Evolutionary conservation across 2,888 invertebrate genomes (phyloP).

Genomic region (Halictus quadricinctus): DNA sequence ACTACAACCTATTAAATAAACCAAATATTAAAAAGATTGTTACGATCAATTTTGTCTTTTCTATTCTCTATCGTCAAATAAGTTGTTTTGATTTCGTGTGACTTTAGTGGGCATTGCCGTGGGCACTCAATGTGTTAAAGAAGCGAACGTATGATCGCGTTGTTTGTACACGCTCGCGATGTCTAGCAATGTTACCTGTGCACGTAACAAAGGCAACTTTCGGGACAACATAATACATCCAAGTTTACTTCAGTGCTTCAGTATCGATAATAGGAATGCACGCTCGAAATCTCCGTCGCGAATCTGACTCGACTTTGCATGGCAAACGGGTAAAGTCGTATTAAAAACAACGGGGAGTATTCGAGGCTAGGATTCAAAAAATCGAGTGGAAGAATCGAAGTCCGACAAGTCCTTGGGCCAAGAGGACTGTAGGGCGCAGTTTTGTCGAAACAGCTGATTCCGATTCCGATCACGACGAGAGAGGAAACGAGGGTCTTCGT

Average conservation of each 20-base stretch:
- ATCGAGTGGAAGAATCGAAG: not conserved
- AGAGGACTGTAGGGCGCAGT: conserved; percentile 11
- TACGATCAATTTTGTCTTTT: too few species aligned
- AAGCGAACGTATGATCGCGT: too few species aligned
- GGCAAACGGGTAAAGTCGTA: not conserved
- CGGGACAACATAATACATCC: not conserved
- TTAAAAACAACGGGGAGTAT: not conserved
- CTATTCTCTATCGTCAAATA: too few species aligned
- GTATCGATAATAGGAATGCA: not conserved
- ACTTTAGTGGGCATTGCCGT: not conserved
- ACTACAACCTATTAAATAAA: too few species aligned
- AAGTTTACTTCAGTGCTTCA: not conserved
- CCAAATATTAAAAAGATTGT: too few species aligned
- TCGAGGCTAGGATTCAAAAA: not conserved
- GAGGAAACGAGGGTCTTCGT: conserved; percentile 19
- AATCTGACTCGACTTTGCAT: not conserved
- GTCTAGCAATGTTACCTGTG: not conserved
- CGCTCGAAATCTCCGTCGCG: not conserved
- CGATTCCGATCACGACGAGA: conserved; percentile 43
- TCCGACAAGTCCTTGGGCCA: not conserved
- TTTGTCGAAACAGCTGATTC: conserved; percentile 24
- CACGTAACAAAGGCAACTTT: not conserved
- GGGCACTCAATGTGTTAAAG: not conserved
- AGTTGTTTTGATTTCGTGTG: not conserved
- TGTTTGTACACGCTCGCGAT: not conserved